Evolutionary conservation across 2,797 vertebrate genomes (phyloP).

Genomic region (Sebastes matsubarae): DNA sequence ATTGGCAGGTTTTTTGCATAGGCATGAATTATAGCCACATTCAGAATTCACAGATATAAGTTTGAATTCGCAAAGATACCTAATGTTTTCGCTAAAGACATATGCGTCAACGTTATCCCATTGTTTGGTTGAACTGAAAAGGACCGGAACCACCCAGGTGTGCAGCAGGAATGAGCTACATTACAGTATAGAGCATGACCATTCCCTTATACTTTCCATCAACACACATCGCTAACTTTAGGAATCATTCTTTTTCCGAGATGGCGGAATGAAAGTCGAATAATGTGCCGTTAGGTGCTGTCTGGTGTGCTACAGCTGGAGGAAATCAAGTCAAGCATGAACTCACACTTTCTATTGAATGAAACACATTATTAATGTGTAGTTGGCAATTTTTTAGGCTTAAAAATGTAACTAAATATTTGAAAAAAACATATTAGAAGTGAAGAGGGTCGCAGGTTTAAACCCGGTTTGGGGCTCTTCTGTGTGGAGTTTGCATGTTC

Average conservation of each 20-base stretch:
- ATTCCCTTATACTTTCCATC: neutral
- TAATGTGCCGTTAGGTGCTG: neutral
- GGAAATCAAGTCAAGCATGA: neutral
- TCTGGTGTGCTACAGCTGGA: neutral
- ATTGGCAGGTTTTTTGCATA: neutral
- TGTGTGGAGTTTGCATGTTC: too few relatives aligned
- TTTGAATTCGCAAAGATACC: neutral
- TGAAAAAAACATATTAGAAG: neutral
- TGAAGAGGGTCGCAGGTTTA: too few relatives aligned
- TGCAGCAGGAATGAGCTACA: slow-evolving; percentile 10
- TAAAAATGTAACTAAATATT: neutral
- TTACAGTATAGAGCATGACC: neutral
- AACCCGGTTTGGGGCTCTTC: too few relatives aligned
- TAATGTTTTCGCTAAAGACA: neutral
- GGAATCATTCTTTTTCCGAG: neutral
- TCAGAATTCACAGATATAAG: neutral
- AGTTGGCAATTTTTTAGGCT: neutral
- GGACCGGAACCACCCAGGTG: slow-evolving; percentile 12
- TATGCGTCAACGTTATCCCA: neutral
- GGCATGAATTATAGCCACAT: neutral
- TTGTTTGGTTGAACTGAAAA: neutral
- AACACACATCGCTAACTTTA: neutral
- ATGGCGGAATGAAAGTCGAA: neutral
- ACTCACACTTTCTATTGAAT: neutral
- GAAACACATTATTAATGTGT: neutral